These are phyloP conservation scores for Pipistrellus pygmaeus DNA, from an alignment of 2,797 vertebrate species.

Conservation along the genomic window DNA sequence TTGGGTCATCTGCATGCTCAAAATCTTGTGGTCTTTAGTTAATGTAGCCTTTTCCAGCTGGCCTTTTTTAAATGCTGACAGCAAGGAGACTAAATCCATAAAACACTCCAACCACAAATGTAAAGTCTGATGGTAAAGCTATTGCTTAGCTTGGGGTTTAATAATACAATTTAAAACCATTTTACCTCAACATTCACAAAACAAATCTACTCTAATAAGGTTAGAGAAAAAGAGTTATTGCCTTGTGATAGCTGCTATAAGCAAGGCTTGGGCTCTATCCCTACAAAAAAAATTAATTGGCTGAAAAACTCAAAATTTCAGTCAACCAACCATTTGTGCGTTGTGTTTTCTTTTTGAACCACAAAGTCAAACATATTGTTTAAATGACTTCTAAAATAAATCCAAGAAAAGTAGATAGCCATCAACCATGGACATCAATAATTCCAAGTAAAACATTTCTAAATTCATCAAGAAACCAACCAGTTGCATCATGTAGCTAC, in stretches of 20 bases:
- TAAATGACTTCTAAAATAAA: conserved; percentile 34
- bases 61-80: conserved; percentile 50
- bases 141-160: conserved; percentile 37
- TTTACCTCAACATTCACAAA: conserved; percentile 67
- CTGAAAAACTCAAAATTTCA: conserved; percentile 44
- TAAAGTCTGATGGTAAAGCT: conserved; percentile 40
- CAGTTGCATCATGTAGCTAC: not conserved
- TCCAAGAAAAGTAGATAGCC: not conserved
- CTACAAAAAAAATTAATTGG: not conserved
- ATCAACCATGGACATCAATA: not conserved
- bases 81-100: conserved; percentile 64
- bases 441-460: conserved; percentile 21
- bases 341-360: not conserved
- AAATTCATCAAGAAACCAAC: not conserved
- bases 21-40: conserved; percentile 56
- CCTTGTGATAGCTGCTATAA: not conserved
- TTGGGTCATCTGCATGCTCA: conserved; percentile 38
- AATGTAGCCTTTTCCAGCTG: conserved; percentile 57
- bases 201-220: conserved; percentile 52
- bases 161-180: conserved; percentile 45
- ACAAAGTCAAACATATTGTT: not conserved
- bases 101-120: conserved; percentile 42
- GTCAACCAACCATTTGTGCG: not conserved
- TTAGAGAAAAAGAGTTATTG: conserved; percentile 40
- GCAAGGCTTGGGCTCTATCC: not conserved